Base-by-base conservation (phyloP, 2,113 vertebrate species). In the Zeus faber region DNA sequence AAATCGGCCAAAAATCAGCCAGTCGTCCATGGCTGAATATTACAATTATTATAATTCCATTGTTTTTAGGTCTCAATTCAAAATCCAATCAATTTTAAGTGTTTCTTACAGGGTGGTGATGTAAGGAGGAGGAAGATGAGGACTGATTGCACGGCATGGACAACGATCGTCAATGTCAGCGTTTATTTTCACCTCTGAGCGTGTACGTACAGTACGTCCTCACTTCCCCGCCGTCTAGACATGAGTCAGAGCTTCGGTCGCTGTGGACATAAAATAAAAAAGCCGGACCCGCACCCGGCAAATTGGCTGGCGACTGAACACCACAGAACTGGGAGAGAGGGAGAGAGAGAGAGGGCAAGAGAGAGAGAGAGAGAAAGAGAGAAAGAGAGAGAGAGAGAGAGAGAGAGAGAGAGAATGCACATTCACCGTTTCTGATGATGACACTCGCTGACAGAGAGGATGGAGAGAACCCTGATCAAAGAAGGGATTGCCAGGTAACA, bases 71-170 rank as follows among this genome's bases (percentile, higher is more conserved):
- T 29, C 26, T 29, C 4, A 8, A 5, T 29, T 29, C 26, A 8
- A 29, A 29, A 29, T 16, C 6, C 17, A 43, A 24, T 16, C 1
- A 17, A 23, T 14, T 29, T 2, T 1, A 16, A 40, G 31, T 48
- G n/a, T 14, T 6, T 33, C 14, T 18, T 41, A 41, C n/a, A 41
- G 5, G 39, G 39, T 4, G 17, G 8, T 6, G 8, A 16, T 2
- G n/a, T 6, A 16, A 4, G 17, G 16, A 6, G 8, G 39, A 17
- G n/a, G 4, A 16, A 7, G 39, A 17, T n/a, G 3, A 16, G 16
- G 39, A 51, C 67, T 85, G 82, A 86, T 85, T 87, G 80, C 82
- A 62, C 85, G 81, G 82, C 62, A 4, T 58, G 85, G 77, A 62
- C 70, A 55, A 53, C 59, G 71, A 54, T 23, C 45, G 31, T 74